These are phyloP conservation scores for Aphelenchoides avenae DNA, from an alignment of 1,140 invertebrate genomes.

Conservation along the genomic window DNA sequence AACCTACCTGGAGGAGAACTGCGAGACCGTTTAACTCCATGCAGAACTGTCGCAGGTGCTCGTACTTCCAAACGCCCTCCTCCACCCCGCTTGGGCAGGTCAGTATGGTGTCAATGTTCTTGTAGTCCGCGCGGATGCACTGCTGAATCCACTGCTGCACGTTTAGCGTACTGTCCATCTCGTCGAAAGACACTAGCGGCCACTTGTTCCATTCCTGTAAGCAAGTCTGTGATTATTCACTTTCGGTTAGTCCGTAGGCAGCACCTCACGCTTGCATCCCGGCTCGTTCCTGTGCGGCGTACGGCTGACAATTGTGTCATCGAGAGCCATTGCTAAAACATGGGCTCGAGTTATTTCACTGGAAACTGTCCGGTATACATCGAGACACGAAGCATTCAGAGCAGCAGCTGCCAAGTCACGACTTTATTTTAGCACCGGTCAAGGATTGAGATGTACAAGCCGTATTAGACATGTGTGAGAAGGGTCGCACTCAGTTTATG, in stretches of 20 bases:
- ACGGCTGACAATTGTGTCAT: no score
- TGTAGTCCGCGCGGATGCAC: slow-evolving; percentile 83
- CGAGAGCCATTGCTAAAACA: no score
- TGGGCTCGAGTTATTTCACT: no score
- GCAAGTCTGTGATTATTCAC: not conserved
- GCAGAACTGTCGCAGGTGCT: slow-evolving; percentile 75
- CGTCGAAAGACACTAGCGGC: slow-evolving; percentile 95
- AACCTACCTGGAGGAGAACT: slow-evolving; percentile 68
- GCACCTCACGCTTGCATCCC: slow-evolving; percentile 17
- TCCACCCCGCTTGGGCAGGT: slow-evolving; percentile 93
- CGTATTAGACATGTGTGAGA: no score
- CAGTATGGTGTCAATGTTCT: slow-evolving; percentile 87
- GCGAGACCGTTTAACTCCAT: slow-evolving; percentile 91
- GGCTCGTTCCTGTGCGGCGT: slow-evolving; percentile 17
- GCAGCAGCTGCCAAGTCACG: no score
- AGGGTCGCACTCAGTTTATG: no score
- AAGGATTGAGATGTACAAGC: no score
- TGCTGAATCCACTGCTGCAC: slow-evolving; percentile 99
- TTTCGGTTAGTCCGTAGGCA: no score
- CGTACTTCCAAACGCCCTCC: slow-evolving; percentile 99
- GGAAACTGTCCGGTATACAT: no score
- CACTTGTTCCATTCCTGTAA: slow-evolving; percentile 88
- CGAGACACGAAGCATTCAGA: no score
- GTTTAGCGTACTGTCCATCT: slow-evolving; percentile 97
- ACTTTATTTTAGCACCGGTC: no score